Evolutionary conservation across 2,113 vertebrate genomes (phyloP).

Genomic region (Malurus alboscapulatus): DNA sequence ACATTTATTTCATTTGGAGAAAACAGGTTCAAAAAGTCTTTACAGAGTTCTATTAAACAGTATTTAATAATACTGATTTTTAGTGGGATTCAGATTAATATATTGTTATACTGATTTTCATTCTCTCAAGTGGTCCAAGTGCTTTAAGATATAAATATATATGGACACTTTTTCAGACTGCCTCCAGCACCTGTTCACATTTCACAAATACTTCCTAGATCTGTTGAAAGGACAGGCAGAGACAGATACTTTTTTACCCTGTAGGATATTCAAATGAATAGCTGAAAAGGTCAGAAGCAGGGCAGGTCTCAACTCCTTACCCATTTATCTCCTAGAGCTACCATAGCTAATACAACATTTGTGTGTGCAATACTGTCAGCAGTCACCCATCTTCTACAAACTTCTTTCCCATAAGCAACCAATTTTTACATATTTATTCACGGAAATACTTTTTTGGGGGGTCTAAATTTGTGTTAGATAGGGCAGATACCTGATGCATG

Average conservation of each 20-base stretch:
- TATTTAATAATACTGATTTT: not conserved
- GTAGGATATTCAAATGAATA: not conserved
- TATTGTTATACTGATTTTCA: not conserved
- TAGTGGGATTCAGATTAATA: not conserved
- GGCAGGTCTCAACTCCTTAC: not conserved
- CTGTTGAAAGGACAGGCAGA: not conserved
- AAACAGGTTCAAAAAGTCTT: not conserved
- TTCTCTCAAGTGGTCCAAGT: not conserved
- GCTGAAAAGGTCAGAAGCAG: not conserved
- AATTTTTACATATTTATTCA: not conserved
- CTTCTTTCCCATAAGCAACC: not conserved
- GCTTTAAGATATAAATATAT: not conserved
- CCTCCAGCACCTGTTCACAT: not conserved
- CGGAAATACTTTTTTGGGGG: not conserved
- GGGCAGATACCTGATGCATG: not conserved
- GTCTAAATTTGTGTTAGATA: not conserved
- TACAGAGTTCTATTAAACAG: not conserved
- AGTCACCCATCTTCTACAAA: not conserved
- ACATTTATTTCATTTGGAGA: not conserved
- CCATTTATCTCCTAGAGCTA: constrained; percentile 5
- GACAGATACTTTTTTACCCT: not conserved
- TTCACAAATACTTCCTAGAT: not conserved
- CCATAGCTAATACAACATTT: not conserved
- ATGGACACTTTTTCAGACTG: not conserved
- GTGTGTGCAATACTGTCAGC: not conserved